Base-by-base conservation (phyloP, 2,888 invertebrate genomes). In the Eledone cirrhosa region DNA sequence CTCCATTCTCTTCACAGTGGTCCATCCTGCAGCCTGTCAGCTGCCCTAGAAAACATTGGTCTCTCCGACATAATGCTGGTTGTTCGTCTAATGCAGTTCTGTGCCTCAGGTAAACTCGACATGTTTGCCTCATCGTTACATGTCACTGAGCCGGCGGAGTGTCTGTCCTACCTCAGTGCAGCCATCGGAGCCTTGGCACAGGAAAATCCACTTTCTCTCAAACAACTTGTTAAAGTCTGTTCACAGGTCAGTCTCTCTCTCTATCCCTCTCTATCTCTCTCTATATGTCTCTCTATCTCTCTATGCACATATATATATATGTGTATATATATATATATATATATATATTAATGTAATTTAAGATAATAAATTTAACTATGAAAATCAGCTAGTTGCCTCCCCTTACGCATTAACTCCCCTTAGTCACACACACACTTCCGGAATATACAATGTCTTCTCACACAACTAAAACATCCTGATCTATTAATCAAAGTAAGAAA, bases 61-160 rank as follows among this genome's bases (percentile, higher is more conserved):
- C 88, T 94, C 79, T 92, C 92, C 2, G 93, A 93, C 87, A 92
- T 93, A 53, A 91, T 92, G 78, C 92, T 93, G 85, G 91, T 93
- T 0, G 92, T 93, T 0, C 91, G 92, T 19, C 90, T 93, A 41
- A 93, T 93, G 93, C 92, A 92, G 33, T 87, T 93, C 78, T 92
- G 93, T 69, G 93, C 93, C 7, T 92, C 92, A 83, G 93, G 93
- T 65, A 91, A 93, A 79, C 92, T 93, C 47, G 92, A 92, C 82
- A 88, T 65, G 77, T 67, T 13, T 80, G 79, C 41, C 78, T 81
- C 29, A 80, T 79, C 77, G 47, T 80, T n/a, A 79, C 81, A 69
- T 69, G 74, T 31, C 80, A 80, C 41, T 82, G 82, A 81, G 47
- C 76, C 82, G 3, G 72, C 80, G 4, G 80, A 81, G n/a, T 81